Base-by-base conservation (phyloP, 2,888 invertebrate genomes). In the Patella caerulea region DNA sequence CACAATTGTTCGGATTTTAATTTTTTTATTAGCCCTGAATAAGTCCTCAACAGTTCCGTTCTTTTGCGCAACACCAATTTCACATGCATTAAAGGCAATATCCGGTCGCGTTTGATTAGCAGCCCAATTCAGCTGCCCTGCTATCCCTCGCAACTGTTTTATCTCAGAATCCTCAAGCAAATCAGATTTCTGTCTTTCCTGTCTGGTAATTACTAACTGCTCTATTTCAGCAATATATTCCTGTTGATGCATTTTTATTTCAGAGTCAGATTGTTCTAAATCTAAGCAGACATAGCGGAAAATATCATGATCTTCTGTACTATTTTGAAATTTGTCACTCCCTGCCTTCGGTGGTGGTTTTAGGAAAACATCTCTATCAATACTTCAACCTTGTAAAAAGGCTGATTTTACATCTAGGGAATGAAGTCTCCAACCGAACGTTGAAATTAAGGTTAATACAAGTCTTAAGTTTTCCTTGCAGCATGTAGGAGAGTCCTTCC, bases 331-430 rank as follows among this genome's bases (percentile, higher is more conserved):
- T 24, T 24, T 24, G 24, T 24, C 14, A 59, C n/a, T 59, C 1
- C 54, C 17, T 14, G 19, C 45, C 69, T 78, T 71, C 19, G 15
- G n/a, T n/a, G 56, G 78, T 19, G 73, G 73, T 3, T 71, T n/a
- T 9, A 29, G 45, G n/a, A 69, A 70, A 24, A 74, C 56, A 56
- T 70, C 53, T 24, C 74, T 17, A 1, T 70, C 52, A 12, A 74
- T 74, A 11, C 74, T 55, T 34, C 59, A 29, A 45, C 78, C 74
- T 19, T 71, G 73, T 14, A 74, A 34, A 24, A 70, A 74, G 5
- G 74, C 74, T 15, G 73, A 65, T 65, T 65, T 65, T 4, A 65
- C 65, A n/a, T 65, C 65, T n/a, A 65, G 24, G 3, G 65, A 65
- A 19, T 65, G 9, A 3, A 65, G 24, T 19, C 24, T 65, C 65